Conservation (phyloP, 1,140 invertebrate species). For the Meteorus sp. region DNA sequence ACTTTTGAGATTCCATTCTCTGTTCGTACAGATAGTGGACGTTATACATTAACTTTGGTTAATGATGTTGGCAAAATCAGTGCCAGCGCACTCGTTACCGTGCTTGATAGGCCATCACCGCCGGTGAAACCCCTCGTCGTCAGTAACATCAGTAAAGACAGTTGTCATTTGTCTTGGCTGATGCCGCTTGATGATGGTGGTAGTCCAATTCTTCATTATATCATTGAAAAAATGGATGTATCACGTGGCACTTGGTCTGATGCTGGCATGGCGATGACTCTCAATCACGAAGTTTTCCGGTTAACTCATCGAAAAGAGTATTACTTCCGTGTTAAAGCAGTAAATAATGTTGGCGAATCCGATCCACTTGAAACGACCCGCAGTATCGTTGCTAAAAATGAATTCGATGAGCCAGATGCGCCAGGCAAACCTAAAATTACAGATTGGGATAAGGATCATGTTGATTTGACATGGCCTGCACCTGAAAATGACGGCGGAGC, state of each 20-base stretch:
- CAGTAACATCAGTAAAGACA: conserved; percentile 85
- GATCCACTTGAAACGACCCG: conserved; percentile 84
- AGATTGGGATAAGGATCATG: conserved; percentile 93
- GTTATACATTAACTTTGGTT: conserved; percentile 81
- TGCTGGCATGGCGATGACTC: conserved; percentile 82
- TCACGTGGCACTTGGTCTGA: conserved; percentile 94
- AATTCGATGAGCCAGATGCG: conserved; percentile 88
- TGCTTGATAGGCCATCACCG: conserved; percentile 83
- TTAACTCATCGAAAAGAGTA: conserved; percentile 94
- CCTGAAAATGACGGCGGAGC: conserved; percentile 89
- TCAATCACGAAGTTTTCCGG: conserved; percentile 81
- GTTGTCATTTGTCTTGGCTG: conserved; percentile 83
- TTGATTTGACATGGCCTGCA: conserved; percentile 86
- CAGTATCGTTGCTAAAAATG: conserved; percentile 91
- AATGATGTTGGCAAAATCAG: conserved; percentile 81
- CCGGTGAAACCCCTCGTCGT: conserved; percentile 87
- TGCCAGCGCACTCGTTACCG: conserved; percentile 83
- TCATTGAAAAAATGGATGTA: conserved; percentile 97
- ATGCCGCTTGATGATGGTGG: conserved; percentile 87
- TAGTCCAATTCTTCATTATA: conserved; percentile 91
- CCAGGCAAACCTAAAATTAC: conserved; percentile 84
- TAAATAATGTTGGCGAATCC: conserved; percentile 94
- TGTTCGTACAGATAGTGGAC: conserved; percentile 77
- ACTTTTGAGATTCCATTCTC: conserved; percentile 87
- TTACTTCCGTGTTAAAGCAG: conserved; percentile 87